Evolutionary conservation across 2,113 vertebrate genomes (phyloP).

Genomic region (Macrotis lagotis): DNA sequence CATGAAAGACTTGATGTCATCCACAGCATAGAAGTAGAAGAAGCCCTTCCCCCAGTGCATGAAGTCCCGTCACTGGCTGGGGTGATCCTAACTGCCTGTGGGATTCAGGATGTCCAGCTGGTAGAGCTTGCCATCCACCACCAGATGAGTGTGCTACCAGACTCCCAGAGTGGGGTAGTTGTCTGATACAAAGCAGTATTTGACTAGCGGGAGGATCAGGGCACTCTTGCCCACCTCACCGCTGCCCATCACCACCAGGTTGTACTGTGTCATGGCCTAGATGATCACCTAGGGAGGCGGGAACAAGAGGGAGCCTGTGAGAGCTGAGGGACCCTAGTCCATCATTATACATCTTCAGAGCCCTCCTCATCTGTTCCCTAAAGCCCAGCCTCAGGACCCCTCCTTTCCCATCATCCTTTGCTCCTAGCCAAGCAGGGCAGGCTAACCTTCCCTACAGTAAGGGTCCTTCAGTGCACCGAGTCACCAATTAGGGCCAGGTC

Average conservation of each 20-base stretch:
- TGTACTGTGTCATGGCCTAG: slow-evolving; percentile 53
- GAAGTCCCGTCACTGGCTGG: slow-evolving; percentile 92
- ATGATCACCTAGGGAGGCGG: background rate
- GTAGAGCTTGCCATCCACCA: slow-evolving; percentile 73
- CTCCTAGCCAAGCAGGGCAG: no score
- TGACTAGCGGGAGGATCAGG: slow-evolving; percentile 60
- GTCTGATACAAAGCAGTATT: slow-evolving; percentile 66
- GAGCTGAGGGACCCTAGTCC: no score
- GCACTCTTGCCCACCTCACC: slow-evolving; percentile 71
- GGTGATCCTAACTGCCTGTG: slow-evolving; percentile 80
- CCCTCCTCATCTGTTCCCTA: no score
- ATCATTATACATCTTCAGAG: no score
- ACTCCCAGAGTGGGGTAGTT: slow-evolving; percentile 77
- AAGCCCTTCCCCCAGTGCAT: slow-evolving; percentile 92
- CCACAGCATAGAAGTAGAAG: slow-evolving; percentile 93
- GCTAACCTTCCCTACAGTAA: no score
- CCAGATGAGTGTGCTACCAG: slow-evolving; percentile 81
- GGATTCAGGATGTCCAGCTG: slow-evolving; percentile 82
- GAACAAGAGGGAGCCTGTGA: no score
- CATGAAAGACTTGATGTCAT: slow-evolving; percentile 89
- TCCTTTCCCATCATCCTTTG: no score
- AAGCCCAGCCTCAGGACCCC: no score
- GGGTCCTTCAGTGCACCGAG: no score
- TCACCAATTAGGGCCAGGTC: no score
- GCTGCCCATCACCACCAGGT: slow-evolving; percentile 51